A percentile compares a stretch with the other conserved stretches of the same genome.
phyloP scores from a whole-genome alignment of 2,797 vertebrate species.

The Karalla daura region DNA sequence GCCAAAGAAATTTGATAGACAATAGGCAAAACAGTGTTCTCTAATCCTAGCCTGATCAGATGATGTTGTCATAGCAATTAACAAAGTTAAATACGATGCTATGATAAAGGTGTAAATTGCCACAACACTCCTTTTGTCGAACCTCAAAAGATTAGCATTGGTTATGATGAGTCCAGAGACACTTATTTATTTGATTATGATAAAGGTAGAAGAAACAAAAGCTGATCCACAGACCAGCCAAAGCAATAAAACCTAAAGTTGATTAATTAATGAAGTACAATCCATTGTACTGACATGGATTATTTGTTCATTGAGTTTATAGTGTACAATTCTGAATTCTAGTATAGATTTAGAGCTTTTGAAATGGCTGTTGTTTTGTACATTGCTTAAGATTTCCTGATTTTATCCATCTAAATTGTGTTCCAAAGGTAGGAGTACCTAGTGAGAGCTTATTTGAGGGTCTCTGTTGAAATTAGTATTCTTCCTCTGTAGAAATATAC shows the following conservation, averaged over 20 bases:
- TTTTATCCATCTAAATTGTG: no score
- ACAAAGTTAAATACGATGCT: constrained; percentile 78
- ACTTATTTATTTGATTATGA: constrained; percentile 65
- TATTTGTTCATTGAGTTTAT: no score
- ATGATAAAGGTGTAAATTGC: constrained; percentile 74
- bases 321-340: no score
- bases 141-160: constrained; percentile 82
- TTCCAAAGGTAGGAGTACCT: no score
- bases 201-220: constrained; percentile 72
- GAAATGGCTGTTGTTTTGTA: no score
- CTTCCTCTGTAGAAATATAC: no score
- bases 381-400: no score
- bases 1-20: constrained; percentile 32
- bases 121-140: constrained; percentile 81
- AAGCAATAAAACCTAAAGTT: constrained; percentile 44
- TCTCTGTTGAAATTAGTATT: no score
- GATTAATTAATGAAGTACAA: constrained; percentile 49
- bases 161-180: constrained; percentile 75
- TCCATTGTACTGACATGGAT: no score
- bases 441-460: no score
- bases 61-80: constrained; percentile 73
- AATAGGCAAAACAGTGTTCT: constrained; percentile 64
- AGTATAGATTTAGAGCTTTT: no score
- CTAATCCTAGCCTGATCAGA: constrained; percentile 72
- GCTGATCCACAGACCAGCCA: constrained; percentile 37